Base-by-base conservation (phyloP, 2,888 invertebrate genomes). In the Drosophila dives region DNA sequence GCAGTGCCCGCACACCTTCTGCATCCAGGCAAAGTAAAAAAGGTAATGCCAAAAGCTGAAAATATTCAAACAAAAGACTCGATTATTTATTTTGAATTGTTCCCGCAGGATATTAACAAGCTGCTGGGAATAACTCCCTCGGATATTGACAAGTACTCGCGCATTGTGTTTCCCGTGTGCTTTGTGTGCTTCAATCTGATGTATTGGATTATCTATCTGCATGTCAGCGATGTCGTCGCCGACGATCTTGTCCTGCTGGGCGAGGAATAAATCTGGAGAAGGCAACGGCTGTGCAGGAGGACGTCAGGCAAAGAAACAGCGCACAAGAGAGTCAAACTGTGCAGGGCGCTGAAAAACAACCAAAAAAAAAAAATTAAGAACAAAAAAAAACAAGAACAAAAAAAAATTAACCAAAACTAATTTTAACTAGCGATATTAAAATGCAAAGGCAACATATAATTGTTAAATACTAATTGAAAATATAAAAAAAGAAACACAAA, bases 131-230 rank as follows among this genome's bases (percentile, higher is more conserved):
- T 98, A 93, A 98, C 98, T 90, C 98, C 98, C 71, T 98, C 98
- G 93, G 99, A 98, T 94, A 99, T 99, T 94, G 99, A 99, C 95
- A 99, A 99, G 94, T 99, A 99, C 94, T 99, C 99, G 76, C 96
- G 99, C 92, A 98, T 99, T 94, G 97, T 99, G 91, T 99, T 99
- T 94, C 99, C 99, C 64, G 97, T 99, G 91, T 98, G 99, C 94
- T 99, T 99, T 95, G 97, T 99, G 83, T 97, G 99, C 94, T 99
- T 99, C 95, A 99, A 99, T 94, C 95, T 98, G 89, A 98, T 98
- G 98, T 98, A 98, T 94, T 98, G 98, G 98, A 98, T 98, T 94
- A 98, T 98, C 92, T 98, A 98, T 93, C 95, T 98, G 90, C 98
- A 98, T 95, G 98, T 98, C 93, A 98, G 98, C 93, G 98, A 98